A percentile compares a stretch with the other conserved stretches of the same genome.
These are phyloP conservation scores for Lacanobia oleracea DNA, from an alignment of 2,888 invertebrate species.

Conservation along the genomic window DNA sequence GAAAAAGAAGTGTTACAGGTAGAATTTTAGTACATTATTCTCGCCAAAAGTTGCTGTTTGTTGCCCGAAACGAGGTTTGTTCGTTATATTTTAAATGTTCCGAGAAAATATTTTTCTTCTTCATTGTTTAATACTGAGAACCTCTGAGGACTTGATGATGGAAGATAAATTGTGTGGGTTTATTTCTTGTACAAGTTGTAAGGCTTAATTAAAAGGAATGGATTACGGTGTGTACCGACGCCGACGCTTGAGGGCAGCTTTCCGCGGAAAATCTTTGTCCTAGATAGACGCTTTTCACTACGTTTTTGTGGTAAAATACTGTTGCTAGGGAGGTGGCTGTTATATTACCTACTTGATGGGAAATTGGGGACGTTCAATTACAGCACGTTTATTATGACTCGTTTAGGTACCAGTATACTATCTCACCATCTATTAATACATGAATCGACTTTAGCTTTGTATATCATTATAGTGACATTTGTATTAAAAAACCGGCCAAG, in stretches of 20 bases:
- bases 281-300: background rate
- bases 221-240: background rate
- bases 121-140: conserved; percentile 12
- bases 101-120: conserved; percentile 25
- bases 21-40: conserved; percentile 46
- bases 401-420: too few relatives aligned
- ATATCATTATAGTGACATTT: too few relatives aligned
- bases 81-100: conserved; percentile 21
- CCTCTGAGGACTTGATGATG: background rate
- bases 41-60: conserved; percentile 37
- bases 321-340: background rate
- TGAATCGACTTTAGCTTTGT: too few relatives aligned
- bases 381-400: too few relatives aligned
- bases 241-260: background rate
- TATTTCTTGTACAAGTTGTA: conserved; percentile 10
- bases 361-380: too few relatives aligned
- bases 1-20: conserved; percentile 44
- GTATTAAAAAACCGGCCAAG: too few relatives aligned
- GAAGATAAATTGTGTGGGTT: background rate
- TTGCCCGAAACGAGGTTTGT: conserved; percentile 31
- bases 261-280: background rate
- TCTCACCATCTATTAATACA: too few relatives aligned
- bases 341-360: too few relatives aligned
- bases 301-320: background rate
- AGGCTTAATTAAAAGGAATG: conserved; percentile 33